Percentiles rank a stretch among this genome's conserved stretches.
These are phyloP conservation scores for Hymenochirus boettgeri DNA, from an alignment of 2,113 vertebrate species.

Conservation along the genomic window DNA sequence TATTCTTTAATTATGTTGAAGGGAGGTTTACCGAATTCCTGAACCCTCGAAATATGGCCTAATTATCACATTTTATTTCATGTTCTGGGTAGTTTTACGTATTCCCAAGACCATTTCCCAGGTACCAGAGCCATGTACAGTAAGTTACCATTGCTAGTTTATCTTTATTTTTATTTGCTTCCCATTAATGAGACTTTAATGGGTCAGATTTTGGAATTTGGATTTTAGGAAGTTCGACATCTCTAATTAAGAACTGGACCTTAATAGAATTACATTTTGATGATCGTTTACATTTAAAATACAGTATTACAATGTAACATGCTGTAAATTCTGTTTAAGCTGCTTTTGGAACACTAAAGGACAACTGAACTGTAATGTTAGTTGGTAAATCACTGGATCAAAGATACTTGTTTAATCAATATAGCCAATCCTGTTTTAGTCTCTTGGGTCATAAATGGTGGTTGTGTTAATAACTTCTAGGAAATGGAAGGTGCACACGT, in stretches of 20 bases:
- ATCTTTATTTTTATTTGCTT: too few relatives aligned
- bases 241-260: slow-evolving; percentile 38
- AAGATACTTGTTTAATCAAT: slow-evolving; percentile 38
- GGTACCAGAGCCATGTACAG: too few relatives aligned
- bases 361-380: slow-evolving; percentile 36
- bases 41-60: too few relatives aligned
- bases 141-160: too few relatives aligned
- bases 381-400: slow-evolving; percentile 37
- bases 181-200: too few relatives aligned
- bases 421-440: slow-evolving; percentile 34
- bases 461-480: slow-evolving; percentile 28
- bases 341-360: slow-evolving; percentile 40
- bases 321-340: slow-evolving; percentile 22
- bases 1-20: too few relatives aligned
- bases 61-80: too few relatives aligned
- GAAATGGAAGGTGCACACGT: slow-evolving; percentile 34
- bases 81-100: too few relatives aligned
- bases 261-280: slow-evolving; percentile 41
- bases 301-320: slow-evolving; percentile 35
- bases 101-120: too few relatives aligned
- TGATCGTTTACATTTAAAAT: slow-evolving; percentile 41
- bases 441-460: slow-evolving; percentile 33
- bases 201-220: too few relatives aligned
- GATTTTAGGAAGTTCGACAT: too few relatives aligned
- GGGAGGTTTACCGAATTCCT: too few relatives aligned